These are phyloP conservation scores for Rotaria socialis DNA, from an alignment of 2,888 invertebrate species.

Conservation along the genomic window DNA sequence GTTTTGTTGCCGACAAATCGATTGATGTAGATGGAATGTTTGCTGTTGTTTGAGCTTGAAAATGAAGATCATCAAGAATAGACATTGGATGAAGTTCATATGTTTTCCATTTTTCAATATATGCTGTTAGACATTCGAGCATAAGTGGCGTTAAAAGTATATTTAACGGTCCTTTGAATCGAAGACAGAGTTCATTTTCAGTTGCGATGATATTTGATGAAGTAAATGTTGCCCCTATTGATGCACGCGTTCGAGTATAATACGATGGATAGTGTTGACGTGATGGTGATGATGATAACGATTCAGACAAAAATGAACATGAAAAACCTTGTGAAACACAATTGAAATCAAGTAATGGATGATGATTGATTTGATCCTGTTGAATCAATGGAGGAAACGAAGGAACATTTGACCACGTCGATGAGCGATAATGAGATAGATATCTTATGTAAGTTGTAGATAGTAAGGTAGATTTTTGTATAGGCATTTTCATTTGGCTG, in stretches of 20 bases:
- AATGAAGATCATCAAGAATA: neutral
- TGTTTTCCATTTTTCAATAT: neutral
- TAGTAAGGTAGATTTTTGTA: neutral
- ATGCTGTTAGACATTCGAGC: neutral
- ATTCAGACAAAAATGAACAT: neutral
- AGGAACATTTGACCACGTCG: neutral
- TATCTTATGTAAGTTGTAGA: neutral
- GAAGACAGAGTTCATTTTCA: neutral
- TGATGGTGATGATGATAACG: neutral
- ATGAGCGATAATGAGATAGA: conserved; percentile 26
- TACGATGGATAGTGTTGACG: neutral
- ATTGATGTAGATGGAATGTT: no score
- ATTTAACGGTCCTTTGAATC: neutral
- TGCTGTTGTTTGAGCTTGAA: neutral
- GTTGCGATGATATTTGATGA: neutral
- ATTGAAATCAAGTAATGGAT: neutral
- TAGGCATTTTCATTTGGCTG: conserved; percentile 18
- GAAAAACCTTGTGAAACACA: conserved; percentile 20
- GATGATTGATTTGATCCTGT: neutral
- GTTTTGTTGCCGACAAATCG: neutral
- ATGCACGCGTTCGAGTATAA: neutral
- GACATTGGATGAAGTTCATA: conserved; percentile 1
- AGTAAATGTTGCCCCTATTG: neutral
- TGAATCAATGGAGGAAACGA: neutral
- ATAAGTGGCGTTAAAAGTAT: neutral